Conservation (phyloP, 2,888 invertebrate species). For the Megamerina dolium region DNA sequence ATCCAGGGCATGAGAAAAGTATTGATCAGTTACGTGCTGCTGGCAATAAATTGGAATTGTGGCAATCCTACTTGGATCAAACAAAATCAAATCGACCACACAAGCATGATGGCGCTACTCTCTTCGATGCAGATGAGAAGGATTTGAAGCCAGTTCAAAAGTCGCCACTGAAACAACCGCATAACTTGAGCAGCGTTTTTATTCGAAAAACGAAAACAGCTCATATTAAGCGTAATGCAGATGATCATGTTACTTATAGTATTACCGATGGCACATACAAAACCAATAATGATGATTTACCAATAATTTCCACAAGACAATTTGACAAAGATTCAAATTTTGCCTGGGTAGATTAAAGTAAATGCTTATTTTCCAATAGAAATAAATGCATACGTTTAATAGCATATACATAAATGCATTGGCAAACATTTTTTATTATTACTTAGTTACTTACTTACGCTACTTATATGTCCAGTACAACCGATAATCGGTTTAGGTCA, state of each 20-base stretch:
- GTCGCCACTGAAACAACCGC: slow-evolving; percentile 20
- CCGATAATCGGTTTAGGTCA: too few relatives aligned
- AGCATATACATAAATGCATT: too few relatives aligned
- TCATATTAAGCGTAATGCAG: slow-evolving; percentile 22
- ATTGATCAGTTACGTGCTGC: slow-evolving; percentile 42
- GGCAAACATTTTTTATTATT: too few relatives aligned
- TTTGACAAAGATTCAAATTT: slow-evolving; percentile 38
- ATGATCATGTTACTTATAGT: slow-evolving; percentile 20
- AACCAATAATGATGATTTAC: slow-evolving; percentile 33
- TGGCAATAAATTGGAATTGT: slow-evolving; percentile 43
- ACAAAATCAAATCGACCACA: slow-evolving; percentile 24
- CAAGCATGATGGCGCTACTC: slow-evolving; percentile 10
- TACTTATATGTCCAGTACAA: too few relatives aligned
- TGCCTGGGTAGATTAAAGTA: slow-evolving; percentile 40
- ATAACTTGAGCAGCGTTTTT: slow-evolving; percentile 27
- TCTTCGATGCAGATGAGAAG: slow-evolving; percentile 13
- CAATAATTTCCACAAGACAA: slow-evolving; percentile 25
- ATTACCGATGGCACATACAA: slow-evolving; percentile 26
- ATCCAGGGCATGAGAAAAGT: slow-evolving; percentile 57
- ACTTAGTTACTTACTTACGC: too few relatives aligned
- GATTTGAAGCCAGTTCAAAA: slow-evolving; percentile 23
- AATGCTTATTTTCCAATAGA: background rate
- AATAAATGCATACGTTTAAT: too few relatives aligned
- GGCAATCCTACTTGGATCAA: slow-evolving; percentile 43
- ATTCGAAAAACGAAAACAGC: slow-evolving; percentile 28